These are phyloP conservation scores for Timema cristinae DNA, from an alignment of 2,888 invertebrate species.

Conservation along the genomic window DNA sequence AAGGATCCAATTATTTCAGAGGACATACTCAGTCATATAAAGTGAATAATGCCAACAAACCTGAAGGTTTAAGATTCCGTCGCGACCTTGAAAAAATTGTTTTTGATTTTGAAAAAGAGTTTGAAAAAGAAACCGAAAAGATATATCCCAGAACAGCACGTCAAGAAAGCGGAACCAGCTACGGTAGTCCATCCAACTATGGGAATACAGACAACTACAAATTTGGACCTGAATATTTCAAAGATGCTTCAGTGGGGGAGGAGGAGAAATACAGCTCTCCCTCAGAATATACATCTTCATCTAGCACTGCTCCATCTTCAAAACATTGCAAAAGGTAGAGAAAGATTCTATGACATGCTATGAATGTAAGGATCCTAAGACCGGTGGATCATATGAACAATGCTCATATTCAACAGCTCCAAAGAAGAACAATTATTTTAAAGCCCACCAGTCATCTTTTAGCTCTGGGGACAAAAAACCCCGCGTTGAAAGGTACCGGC, in stretches of 20 bases:
- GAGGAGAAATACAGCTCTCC: conserved; percentile 9
- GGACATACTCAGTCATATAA: conserved; percentile 25
- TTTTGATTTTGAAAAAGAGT: conserved; percentile 17
- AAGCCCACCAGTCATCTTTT: conserved; percentile 32
- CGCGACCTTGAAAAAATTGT: conserved; percentile 19
- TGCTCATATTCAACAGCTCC: conserved; percentile 75
- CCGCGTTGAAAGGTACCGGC: not conserved
- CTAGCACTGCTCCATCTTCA: not conserved
- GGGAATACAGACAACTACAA: conserved; percentile 34
- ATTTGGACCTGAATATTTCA: conserved; percentile 43
- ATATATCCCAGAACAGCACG: conserved; percentile 8
- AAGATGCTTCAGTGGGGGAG: conserved; percentile 13
- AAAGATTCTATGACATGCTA: conserved; percentile 40
- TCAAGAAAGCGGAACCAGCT: conserved; percentile 16
- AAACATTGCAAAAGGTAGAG: conserved; percentile 27
- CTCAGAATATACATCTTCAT: conserved; percentile 22
- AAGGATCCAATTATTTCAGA: conserved; percentile 53
- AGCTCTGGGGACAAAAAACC: conserved; percentile 22
- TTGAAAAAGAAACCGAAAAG: conserved; percentile 12
- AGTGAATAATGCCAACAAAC: conserved; percentile 19
- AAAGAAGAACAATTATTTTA: conserved; percentile 36
- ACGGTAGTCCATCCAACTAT: conserved; percentile 9
- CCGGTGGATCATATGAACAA: conserved; percentile 71
- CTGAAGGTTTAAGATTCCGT: conserved; percentile 23
- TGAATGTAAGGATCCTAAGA: conserved; percentile 69